Evolutionary conservation across 2,113 vertebrate genomes (phyloP), one percentile per base, ranked within the genome.

Genomic region (Arenaria interpres): DNA sequence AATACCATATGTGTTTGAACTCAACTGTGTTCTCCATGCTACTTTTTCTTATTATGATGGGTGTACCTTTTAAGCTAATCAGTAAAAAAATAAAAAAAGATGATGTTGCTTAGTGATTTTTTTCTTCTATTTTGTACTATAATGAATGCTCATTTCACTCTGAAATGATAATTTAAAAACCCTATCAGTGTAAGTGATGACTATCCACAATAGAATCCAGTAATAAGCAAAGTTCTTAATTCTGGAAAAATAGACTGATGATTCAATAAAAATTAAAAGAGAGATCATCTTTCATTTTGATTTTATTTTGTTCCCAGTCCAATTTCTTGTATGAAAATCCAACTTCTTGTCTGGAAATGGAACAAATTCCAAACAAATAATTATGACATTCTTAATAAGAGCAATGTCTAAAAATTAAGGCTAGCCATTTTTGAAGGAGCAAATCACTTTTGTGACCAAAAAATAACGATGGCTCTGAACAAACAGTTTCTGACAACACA

Each of bases 131-230:
- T 94, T 95, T 77, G 18, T 80, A 27, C n/a, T 77, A 23, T 80
- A 86, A 95, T 86, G 54, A 93, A 89, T 59, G 37, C 25, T 89
- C 20, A 84, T 85, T 95, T 91, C 56, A 79, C 51, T 94, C 75
- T 95, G 78, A 93, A 93, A 91, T 83, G 6, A 85, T 88, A 88
- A 95, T 85, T 94, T 62, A 94, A 94, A 96, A 79, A 5, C 7
- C 30, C 54, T 96, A 71, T 91, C 78, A 62, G 64, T 82, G 37
- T 51, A 91, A 88, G 64, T 90, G 85, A 88, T 76, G 85, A 73
- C 82, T 85, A 80, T 46, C 41, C 62, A 62, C n/a, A 96, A 59
- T 50, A 88, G 45, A 93, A 88, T 73, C 33, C 50, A 76, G 18
- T 76, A 80, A 96, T 41, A 93, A 79, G 35, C 32, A 85, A 96